Conservation (phyloP, 2,113 vertebrate genomes). For the human region DNA sequence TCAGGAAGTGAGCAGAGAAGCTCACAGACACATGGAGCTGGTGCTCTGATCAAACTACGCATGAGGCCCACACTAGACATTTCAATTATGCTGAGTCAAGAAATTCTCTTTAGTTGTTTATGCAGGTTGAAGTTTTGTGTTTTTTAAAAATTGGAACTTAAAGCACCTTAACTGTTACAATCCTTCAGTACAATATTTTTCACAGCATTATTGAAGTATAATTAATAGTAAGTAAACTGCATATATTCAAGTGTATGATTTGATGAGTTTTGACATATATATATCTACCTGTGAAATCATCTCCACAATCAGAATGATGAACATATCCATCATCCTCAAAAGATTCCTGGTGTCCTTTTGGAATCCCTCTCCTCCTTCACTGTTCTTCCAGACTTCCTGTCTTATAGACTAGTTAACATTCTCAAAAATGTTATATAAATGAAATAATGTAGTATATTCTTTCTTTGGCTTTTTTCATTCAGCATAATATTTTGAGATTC, state of each 20-base stretch:
- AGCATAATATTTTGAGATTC: neutral
- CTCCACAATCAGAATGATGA: neutral
- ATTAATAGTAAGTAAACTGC: neutral
- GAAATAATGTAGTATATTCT: neutral
- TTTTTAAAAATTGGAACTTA: neutral
- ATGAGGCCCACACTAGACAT: neutral
- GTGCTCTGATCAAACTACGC: neutral
- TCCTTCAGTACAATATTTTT: neutral
- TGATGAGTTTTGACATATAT: neutral
- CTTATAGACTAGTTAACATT: neutral
- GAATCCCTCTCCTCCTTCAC: neutral
- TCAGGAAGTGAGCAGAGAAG: neutral
- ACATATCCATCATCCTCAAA: neutral
- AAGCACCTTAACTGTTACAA: neutral
- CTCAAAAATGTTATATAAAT: neutral
- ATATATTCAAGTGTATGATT: neutral
- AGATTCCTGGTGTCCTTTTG: neutral
- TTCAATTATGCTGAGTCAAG: neutral
- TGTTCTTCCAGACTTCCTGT: neutral
- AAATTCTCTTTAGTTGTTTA: neutral
- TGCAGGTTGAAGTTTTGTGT: neutral
- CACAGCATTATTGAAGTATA: neutral
- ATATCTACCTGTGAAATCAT: neutral
- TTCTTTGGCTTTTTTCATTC: neutral
- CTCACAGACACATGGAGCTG: neutral